Evolutionary conservation across 2,113 vertebrate genomes (phyloP).

Genomic region (Caranx melampygus): DNA sequence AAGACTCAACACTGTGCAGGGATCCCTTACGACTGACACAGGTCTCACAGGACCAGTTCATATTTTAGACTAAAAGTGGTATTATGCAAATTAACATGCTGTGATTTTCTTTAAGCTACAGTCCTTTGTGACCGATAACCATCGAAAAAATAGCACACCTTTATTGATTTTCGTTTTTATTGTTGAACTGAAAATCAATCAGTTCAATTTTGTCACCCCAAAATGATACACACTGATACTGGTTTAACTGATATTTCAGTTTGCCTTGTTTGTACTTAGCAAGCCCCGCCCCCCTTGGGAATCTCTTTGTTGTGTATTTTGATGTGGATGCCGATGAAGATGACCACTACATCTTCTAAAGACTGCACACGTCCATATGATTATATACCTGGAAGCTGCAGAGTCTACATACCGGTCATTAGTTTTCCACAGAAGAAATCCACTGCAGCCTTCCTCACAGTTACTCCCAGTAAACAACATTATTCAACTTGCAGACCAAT

Average conservation of each 20-base stretch:
- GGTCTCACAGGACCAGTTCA: background rate
- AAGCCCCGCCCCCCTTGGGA: constrained; percentile 20
- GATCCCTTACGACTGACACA: background rate
- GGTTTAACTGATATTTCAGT: constrained; percentile 27
- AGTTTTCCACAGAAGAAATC: constrained; percentile 29
- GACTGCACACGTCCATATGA: constrained; percentile 40
- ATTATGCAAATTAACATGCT: background rate
- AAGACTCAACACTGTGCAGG: background rate
- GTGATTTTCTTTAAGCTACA: background rate
- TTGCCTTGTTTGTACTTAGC: constrained; percentile 42
- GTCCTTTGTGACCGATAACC: background rate
- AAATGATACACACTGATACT: constrained; percentile 37
- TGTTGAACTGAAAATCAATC: constrained; percentile 24
- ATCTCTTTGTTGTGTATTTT: no score
- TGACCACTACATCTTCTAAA: no score
- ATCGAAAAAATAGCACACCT: constrained; percentile 1
- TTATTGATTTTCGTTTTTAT: constrained; percentile 9
- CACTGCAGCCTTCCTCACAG: constrained; percentile 17
- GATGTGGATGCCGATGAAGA: no score
- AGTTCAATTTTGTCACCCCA: background rate
- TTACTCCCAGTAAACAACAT: constrained; percentile 49
- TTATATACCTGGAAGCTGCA: constrained; percentile 49
- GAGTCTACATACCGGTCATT: constrained; percentile 57
- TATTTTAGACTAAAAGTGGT: background rate
- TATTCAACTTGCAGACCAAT: constrained; percentile 23